Evolutionary conservation across 2,888 invertebrate genomes (phyloP).

Genomic region (Lagria hirta): DNA sequence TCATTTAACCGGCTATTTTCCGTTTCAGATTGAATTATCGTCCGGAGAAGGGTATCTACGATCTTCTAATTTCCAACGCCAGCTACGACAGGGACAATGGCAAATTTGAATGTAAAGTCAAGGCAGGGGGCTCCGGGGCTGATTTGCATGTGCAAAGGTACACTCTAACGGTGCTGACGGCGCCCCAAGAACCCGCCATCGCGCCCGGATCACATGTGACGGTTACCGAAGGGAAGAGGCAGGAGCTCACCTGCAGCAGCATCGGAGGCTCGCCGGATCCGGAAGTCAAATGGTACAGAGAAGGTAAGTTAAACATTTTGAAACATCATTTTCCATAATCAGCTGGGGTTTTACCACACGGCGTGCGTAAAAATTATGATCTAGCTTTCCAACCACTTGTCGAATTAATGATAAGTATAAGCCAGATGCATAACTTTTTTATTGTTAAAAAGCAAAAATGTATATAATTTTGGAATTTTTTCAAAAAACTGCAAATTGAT

Average conservation of each 20-base stretch:
- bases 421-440: too few relatives aligned
- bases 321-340: too few relatives aligned
- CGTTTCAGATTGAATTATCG: slow-evolving; percentile 71
- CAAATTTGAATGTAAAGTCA: slow-evolving; percentile 86
- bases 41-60: slow-evolving; percentile 81
- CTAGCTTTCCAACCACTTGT: too few relatives aligned
- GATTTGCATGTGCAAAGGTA: slow-evolving; percentile 83
- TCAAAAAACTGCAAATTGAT: too few relatives aligned
- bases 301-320: slow-evolving; percentile 56
- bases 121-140: slow-evolving; percentile 78
- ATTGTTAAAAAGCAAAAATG: too few relatives aligned
- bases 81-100: slow-evolving; percentile 91
- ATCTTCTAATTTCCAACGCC: slow-evolving; percentile 84
- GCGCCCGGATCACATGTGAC: slow-evolving; percentile 74
- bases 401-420: too few relatives aligned
- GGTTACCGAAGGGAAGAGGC: slow-evolving; percentile 78
- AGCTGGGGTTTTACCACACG: too few relatives aligned
- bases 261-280: slow-evolving; percentile 91
- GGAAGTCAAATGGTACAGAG: slow-evolving; percentile 81
- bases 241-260: slow-evolving; percentile 79
- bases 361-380: too few relatives aligned
- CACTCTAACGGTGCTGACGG: slow-evolving; percentile 81
- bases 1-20: slow-evolving; percentile 26
- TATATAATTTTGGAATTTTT: too few relatives aligned
- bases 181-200: slow-evolving; percentile 78